Percentiles rank a stretch among this genome's conserved stretches.
phyloP scores from a whole-genome alignment of 2,113 vertebrate species.

The Cranoglanis bouderius region DNA sequence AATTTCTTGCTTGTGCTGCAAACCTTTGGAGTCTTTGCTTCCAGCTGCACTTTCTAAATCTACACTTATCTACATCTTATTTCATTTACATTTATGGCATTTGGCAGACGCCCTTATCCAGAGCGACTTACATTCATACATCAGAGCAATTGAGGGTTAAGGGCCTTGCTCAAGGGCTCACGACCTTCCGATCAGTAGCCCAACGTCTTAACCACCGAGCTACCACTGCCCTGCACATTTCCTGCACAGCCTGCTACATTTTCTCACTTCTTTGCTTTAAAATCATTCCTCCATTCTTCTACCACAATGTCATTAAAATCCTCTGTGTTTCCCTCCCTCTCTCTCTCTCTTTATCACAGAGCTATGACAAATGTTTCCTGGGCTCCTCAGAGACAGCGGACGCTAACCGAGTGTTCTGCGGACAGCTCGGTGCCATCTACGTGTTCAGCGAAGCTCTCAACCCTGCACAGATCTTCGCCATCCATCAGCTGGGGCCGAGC shows the following conservation, averaged over 20 bases:
- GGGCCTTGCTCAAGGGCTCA: too few relatives aligned
- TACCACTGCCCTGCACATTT: too few relatives aligned
- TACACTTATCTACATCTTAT: not conserved
- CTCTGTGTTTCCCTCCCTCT: not conserved
- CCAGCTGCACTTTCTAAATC: not conserved
- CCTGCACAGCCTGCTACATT: not conserved
- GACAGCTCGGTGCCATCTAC: conserved; percentile 93
- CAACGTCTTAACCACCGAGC: too few relatives aligned
- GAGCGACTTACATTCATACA: too few relatives aligned
- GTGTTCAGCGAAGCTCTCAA: conserved; percentile 96
- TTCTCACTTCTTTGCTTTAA: not conserved
- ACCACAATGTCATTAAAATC: not conserved
- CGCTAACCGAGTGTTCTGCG: conserved; percentile 94
- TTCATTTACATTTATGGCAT: too few relatives aligned
- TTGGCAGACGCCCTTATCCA: too few relatives aligned
- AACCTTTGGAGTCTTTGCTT: not conserved
- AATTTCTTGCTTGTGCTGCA: conserved; percentile 3
- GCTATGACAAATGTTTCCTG: conserved; percentile 98
- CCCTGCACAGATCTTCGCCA: conserved; percentile 96
- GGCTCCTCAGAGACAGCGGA: conserved; percentile 97
- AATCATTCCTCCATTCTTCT: not conserved
- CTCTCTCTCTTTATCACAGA: conserved; percentile 69
- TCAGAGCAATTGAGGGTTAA: too few relatives aligned
- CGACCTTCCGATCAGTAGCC: too few relatives aligned
- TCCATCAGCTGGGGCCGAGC: conserved; percentile 94